Conservation (phyloP, 2,888 invertebrate species). For the Axea sp. region DNA sequence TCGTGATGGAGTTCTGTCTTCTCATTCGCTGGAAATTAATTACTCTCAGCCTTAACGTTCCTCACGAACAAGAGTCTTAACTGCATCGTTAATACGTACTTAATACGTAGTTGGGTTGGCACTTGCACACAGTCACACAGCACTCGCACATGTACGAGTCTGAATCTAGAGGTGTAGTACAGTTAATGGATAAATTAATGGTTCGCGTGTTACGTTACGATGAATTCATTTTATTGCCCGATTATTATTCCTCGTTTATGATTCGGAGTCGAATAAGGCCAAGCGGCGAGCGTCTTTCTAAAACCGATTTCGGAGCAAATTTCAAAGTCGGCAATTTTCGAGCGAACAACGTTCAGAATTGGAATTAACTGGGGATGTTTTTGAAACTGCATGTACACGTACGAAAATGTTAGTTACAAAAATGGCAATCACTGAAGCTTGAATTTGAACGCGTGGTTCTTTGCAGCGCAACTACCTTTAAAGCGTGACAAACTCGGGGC, state of each 20-base stretch:
- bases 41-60: conserved; percentile 62
- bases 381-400: too few relatives aligned
- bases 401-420: too few relatives aligned
- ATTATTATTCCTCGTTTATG: conserved; percentile 59
- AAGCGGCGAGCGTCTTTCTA: conserved; percentile 39
- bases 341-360: too few relatives aligned
- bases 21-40: conserved; percentile 69
- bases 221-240: conserved; percentile 61
- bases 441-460: too few relatives aligned
- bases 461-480: too few relatives aligned
- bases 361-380: too few relatives aligned
- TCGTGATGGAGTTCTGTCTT: conserved; percentile 67
- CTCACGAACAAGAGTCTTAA: conserved; percentile 57
- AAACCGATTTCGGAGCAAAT: too few relatives aligned
- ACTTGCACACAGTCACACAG: conserved; percentile 33
- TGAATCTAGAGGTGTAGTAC: conserved; percentile 55
- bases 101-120: conserved; percentile 57
- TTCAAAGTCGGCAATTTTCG: too few relatives aligned
- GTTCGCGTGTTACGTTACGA: conserved; percentile 64
- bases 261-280: conserved; percentile 18
- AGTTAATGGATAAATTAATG: conserved; percentile 67
- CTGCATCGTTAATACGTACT: conserved; percentile 63
- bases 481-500: too few relatives aligned
- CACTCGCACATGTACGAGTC: conserved; percentile 7
- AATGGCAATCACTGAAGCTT: too few relatives aligned